Evolutionary conservation across 2,797 vertebrate genomes (phyloP).

Genomic region (Microctenopoma stevenorrisi): DNA sequence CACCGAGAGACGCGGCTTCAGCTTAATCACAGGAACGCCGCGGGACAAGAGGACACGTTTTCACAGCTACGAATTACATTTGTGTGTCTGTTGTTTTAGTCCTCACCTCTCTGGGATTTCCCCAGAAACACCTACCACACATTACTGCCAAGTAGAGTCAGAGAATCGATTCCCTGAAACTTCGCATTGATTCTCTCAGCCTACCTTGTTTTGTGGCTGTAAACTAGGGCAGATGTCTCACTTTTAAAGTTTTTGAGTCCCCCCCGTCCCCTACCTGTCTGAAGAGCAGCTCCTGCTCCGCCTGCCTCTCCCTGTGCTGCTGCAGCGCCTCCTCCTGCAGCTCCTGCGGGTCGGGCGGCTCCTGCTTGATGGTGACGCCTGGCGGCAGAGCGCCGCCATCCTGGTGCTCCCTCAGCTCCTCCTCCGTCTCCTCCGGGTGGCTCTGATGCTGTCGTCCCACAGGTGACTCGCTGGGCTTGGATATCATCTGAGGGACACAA

Average conservation of each 20-base stretch:
- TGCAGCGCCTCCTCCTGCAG: constrained; percentile 87
- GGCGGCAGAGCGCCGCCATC: constrained; percentile 81
- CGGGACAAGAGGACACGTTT: constrained; percentile 6
- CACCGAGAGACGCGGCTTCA: constrained; percentile 29
- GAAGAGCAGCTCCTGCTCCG: constrained; percentile 94
- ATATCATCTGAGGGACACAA: constrained; percentile 86
- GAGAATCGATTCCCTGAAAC: constrained; percentile 28
- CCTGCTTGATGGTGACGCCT: constrained; percentile 93
- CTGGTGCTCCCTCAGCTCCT: constrained; percentile 96
- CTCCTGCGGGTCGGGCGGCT: constrained; percentile 87
- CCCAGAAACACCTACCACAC: constrained; percentile 11
- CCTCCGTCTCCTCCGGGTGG: constrained; percentile 98
- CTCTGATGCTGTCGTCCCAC: constrained; percentile 94
- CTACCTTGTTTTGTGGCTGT: background rate
- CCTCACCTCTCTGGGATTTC: constrained; percentile 24
- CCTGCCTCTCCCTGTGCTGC: constrained; percentile 82
- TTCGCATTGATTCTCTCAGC: constrained; percentile 19
- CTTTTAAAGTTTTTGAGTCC: background rate
- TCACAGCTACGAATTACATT: constrained; percentile 20
- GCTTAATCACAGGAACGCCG: constrained; percentile 20
- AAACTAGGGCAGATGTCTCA: background rate
- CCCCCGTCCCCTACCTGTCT: constrained; percentile 86
- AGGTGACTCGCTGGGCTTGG: constrained; percentile 89
- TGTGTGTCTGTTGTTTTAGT: background rate
- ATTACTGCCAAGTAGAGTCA: constrained; percentile 9